Evolutionary conservation across 2,888 invertebrate species (phyloP), one percentile per base, ranked within the genome.

Genomic region (Blastobasis lacticolella): DNA sequence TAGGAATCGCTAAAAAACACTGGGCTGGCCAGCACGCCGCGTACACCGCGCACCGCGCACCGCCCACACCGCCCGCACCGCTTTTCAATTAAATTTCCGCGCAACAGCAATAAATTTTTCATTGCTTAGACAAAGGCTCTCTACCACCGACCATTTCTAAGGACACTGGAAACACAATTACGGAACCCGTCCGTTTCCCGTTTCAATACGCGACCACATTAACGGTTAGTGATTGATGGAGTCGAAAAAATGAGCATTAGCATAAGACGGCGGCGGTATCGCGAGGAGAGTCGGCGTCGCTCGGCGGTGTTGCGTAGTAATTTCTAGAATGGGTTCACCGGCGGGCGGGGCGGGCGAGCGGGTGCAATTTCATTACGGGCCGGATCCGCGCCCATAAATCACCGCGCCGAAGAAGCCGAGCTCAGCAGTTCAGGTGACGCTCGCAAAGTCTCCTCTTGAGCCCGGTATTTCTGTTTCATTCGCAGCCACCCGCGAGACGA

Each of bases 341-440:
- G 69, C 72, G 77, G 75, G 76, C 55, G 63, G 61, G 65, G 69
- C 72, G 73, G 75, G 71, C 69, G 76, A 75, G 83, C 86, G 89
- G 88, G 85, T 87, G 87, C 89, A 86, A 87, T 86, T 83, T 88
- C 86, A 84, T 85, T 88, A 86, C 87, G 82, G 88, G 82, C 86
- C 88, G 88, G 88, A 89, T 89, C 84, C 83, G 77, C 74, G 81
- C 71, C 77, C 83, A 86, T 89, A 89, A 89, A 89, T 89, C 89
- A 89, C 88, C 84, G 78, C 80, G 76, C 89, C 89, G 88, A 90
- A 88, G 85, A 83, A 87, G 86, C 82, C 78, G 76, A 78, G 75
- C 76, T 72, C 75, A 78, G 86, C 86, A 84, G 90, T 89, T 90
- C 86, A 83, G 88, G 88, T 88, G 88, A 84, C 85, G 90, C 86